Conservation (phyloP, 2,888 invertebrate species). For the Sicus ferrugineus region DNA sequence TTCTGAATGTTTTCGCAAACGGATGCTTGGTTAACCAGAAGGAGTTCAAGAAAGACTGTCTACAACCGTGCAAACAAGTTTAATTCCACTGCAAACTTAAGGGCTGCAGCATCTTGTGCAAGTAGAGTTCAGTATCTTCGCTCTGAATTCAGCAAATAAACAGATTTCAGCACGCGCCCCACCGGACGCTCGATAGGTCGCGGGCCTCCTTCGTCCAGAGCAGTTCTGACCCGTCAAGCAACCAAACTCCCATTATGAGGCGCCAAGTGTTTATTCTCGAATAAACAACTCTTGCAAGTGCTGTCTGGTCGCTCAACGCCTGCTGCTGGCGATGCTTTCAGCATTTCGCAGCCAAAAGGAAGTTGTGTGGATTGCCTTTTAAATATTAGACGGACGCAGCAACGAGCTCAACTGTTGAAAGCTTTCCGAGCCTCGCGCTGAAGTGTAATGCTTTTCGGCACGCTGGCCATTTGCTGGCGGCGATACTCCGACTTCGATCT, state of each 20-base stretch:
- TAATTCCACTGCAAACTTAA: too few relatives aligned
- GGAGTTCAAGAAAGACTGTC: too few relatives aligned
- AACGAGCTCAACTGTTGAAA: conserved; percentile 37
- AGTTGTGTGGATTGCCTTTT: conserved; percentile 44
- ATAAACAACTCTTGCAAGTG: conserved; percentile 58
- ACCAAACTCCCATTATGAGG: conserved; percentile 52
- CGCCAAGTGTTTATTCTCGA: conserved; percentile 62
- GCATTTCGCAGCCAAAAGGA: conserved; percentile 40
- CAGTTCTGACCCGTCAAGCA: not conserved
- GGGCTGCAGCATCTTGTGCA: too few relatives aligned
- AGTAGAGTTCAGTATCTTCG: too few relatives aligned
- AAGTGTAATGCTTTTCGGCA: conserved; percentile 31
- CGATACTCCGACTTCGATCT: too few relatives aligned
- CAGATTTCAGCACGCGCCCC: too few relatives aligned
- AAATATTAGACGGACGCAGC: conserved; percentile 45
- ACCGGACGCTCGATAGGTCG: too few relatives aligned
- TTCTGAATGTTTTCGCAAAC: too few relatives aligned
- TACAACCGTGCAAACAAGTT: too few relatives aligned
- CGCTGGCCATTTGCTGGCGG: conserved; percentile 25
- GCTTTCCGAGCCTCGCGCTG: conserved; percentile 34
- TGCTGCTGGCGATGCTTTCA: conserved; percentile 18
- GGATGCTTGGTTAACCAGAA: too few relatives aligned
- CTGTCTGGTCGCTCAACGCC: conserved; percentile 11
- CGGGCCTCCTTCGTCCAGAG: too few relatives aligned
- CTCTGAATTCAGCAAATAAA: too few relatives aligned